Conservation (phyloP, 2,888 invertebrate genomes). For the Eulithis testata region DNA sequence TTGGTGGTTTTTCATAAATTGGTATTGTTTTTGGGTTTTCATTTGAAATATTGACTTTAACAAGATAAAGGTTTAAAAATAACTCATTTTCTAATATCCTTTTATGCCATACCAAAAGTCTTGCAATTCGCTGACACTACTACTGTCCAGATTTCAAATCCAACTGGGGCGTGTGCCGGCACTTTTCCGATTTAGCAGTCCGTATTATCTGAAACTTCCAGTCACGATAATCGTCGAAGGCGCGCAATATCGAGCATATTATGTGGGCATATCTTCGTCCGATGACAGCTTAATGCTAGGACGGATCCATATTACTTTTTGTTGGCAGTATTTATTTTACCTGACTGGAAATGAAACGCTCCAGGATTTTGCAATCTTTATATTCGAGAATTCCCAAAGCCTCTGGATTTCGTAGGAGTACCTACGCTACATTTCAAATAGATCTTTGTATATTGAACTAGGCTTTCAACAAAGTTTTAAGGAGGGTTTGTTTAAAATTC, state of each 20-base stretch:
- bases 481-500: slow-evolving; percentile 6
- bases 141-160: slow-evolving; percentile 17
- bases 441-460: slow-evolving; percentile 7
- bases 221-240: slow-evolving; percentile 63
- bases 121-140: neutral
- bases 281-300: slow-evolving; percentile 60
- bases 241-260: slow-evolving; percentile 63
- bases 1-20: too few species aligned
- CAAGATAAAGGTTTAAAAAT: neutral
- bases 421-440: slow-evolving; percentile 10
- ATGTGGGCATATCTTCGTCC: slow-evolving; percentile 57
- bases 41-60: neutral
- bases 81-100: neutral
- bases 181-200: slow-evolving; percentile 37
- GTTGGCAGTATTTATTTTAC: slow-evolving; percentile 37
- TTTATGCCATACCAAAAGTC: neutral
- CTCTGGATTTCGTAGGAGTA: slow-evolving; percentile 3
- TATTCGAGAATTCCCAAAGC: slow-evolving; percentile 13
- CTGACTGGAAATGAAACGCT: slow-evolving; percentile 22
- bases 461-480: slow-evolving; percentile 9
- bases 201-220: slow-evolving; percentile 46
- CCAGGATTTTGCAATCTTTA: slow-evolving; percentile 4
- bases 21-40: neutral
- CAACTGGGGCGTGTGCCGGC: slow-evolving; percentile 17
- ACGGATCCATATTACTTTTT: slow-evolving; percentile 61